These are phyloP conservation scores for Cylloceria caligata DNA, from an alignment of 2,888 invertebrate species.

Conservation along the genomic window DNA sequence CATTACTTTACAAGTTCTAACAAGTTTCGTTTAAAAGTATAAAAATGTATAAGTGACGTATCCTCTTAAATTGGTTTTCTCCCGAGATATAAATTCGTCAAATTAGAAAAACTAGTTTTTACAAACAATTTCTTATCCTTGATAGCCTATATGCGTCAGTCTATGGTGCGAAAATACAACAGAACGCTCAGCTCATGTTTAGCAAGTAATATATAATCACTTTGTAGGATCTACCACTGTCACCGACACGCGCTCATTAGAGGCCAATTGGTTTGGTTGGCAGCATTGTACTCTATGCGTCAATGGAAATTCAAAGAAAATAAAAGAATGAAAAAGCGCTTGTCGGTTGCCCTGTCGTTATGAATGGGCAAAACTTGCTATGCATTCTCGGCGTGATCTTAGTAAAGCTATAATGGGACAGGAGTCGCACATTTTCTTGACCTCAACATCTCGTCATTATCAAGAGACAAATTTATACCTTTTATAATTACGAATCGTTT, in stretches of 20 bases:
- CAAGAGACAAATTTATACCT: background rate
- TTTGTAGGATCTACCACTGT: constrained; percentile 73
- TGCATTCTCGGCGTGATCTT: constrained; percentile 35
- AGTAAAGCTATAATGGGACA: constrained; percentile 34
- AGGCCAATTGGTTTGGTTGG: constrained; percentile 67
- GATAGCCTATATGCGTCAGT: background rate
- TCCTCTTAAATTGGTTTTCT: too few species aligned
- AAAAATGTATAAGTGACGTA: too few species aligned
- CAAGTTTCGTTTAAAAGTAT: too few species aligned
- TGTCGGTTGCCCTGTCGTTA: constrained; percentile 22
- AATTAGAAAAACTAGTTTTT: background rate
- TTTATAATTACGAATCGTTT: background rate
- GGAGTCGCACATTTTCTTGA: background rate
- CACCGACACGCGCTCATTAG: constrained; percentile 84
- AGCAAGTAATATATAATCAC: constrained; percentile 49
- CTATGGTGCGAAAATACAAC: background rate
- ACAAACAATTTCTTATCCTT: background rate
- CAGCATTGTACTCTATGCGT: constrained; percentile 68
- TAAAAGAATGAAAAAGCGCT: constrained; percentile 46
- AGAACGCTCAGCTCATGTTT: background rate
- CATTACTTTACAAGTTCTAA: too few species aligned
- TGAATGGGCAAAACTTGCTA: constrained; percentile 47
- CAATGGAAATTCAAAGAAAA: constrained; percentile 70
- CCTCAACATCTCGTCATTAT: constrained; percentile 28
- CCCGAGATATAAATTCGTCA: too few species aligned